Evolutionary conservation across 2,888 invertebrate species (phyloP), one percentile per base, ranked within the genome.

Genomic region (Parnassius glacialis): DNA sequence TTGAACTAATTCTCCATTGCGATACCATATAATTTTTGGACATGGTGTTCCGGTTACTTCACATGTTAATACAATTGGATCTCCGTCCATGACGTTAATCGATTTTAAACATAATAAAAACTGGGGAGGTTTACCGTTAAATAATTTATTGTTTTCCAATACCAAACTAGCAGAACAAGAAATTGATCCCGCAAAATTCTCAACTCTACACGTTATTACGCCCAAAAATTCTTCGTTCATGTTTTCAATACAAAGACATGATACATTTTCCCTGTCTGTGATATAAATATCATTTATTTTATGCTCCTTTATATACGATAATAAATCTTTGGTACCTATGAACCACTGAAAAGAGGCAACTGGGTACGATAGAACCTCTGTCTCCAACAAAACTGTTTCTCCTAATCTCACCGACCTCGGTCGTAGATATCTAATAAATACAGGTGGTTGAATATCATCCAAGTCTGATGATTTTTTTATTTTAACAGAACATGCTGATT

Each of bases 331-430:
- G 51, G 94, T 94, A 70, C 96, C 94, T 67, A 95, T 93, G 83
- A 95, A 97, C 97, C 97, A 97, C 80, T 95, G 95, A 92, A 97
- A 97, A 2, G 96, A 96, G 52, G 96, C 96, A 57, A 92, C 92
- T 5, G 97, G 97, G 76, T 92, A 93, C 11, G 97, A 96, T 68
- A 94, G 93, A 1, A 97, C 97, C 67, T 92, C 89, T 3, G 95
- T 94, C 87, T 97, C 96, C 73, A 97, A 87, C 63, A 97, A 93
- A 12, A 95, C 94, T 52, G 95, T 95, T 78, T 96, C 96, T 63
- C 96, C 96, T 75, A 94, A 90, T 42, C 93, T 92, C 59, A 95
- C 94, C 72, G 93, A 92, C 79, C 94, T 94, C 3, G 96, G 96
- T 73, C 93, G 85, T 57, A 97, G 88, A 16, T 95, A 93, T 81